Evolutionary conservation across 2,888 invertebrate genomes (phyloP), one percentile per base, ranked within the genome.

Genomic region (Leucoptera coffeella): DNA sequence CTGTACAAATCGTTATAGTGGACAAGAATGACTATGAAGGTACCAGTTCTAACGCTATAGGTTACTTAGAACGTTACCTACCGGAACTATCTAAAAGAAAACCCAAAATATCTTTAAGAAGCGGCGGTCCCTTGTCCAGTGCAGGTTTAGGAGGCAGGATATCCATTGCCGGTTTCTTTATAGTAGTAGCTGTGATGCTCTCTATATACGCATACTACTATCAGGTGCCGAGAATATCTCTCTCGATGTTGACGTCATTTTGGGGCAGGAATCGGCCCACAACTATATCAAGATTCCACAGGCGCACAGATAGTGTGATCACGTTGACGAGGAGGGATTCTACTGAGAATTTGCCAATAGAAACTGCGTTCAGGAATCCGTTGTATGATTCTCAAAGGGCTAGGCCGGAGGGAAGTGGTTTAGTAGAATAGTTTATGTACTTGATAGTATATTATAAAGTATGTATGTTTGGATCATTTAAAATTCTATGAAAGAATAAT

Each of bases 301-400:
- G 49, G 12, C 47, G 67, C 25, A 54, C 60, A 4, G 67, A 67
- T 2, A 67, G 67, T 36, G 45, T 64, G 2, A 56, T 67, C 5
- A 61, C 62, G 13, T 37, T 67, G 33, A 59, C 65, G 0, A 35
- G 65, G 27, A 47, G 61, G 27, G 62, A 61, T 33, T 67, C 67
- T 3, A 39, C 40, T 1, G 39, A 43, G 33, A 7, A 6, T 17
- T 41, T 4, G 33, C 37, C 5, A 29, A 38, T 36, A 4, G 41
- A 47, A 15, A 50, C 56, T 0, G 56, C 60, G 0, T 67, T 67
- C 30, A 57, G 60, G 13, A 67, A 67, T 39, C 67, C 67, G 0
- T 32, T 67, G 35, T 67, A 65, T 35, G 49, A 59, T 30, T 65
- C 65, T 1, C 59, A 45, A 41, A 54, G 61, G n/a, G n/a, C n/a